These are phyloP conservation scores for honey bee (Apis mellifera) DNA, from an alignment of 1,140 invertebrate genomes.

Conservation along the genomic window Amel_HAv3.1 CM009932.2:11069001-11069500, in stretches of 20 bases:
- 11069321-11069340: not conserved
- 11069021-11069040: not conserved
- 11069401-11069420: constrained; percentile 24
- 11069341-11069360: not conserved
- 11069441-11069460: constrained; percentile 68
- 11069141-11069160: too few relatives aligned
- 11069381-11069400: constrained; percentile 58
- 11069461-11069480: constrained; percentile 76
- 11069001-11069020: constrained; percentile 49
- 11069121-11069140: too few relatives aligned
- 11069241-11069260: not conserved
- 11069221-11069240: not conserved
- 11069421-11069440: constrained; percentile 49
- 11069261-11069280: not conserved
- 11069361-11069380: constrained; percentile 1
- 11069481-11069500: constrained; percentile 57
- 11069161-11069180: too few relatives aligned
- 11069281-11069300: not conserved
- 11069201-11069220: not conserved
- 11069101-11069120: not conserved
- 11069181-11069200: too few relatives aligned
- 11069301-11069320: not conserved
- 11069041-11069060: constrained; percentile 19
- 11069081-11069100: not conserved
- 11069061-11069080: not conserved